phyloP scores from a whole-genome alignment of 2,797 vertebrate genomes.

The Characodon lateralis region DNA sequence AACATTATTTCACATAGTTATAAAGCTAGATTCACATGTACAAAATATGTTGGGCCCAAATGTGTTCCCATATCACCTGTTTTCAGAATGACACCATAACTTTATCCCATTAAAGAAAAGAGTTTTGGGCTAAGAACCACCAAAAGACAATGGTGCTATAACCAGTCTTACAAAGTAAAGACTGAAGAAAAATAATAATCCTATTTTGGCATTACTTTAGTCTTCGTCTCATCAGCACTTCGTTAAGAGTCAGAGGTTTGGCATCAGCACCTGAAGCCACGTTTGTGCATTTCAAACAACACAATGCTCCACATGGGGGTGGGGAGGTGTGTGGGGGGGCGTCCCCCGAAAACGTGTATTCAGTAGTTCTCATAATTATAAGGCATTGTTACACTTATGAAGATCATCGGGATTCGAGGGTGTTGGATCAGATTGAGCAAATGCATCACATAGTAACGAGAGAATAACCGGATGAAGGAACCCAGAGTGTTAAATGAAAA shows the following conservation, averaged over 20 bases:
- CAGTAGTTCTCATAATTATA: slow-evolving; percentile 86
- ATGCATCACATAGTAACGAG: slow-evolving; percentile 69
- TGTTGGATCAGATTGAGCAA: slow-evolving; percentile 81
- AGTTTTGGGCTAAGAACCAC: background rate
- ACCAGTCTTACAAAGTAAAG: background rate
- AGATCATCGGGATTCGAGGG: slow-evolving; percentile 77
- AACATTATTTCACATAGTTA: slow-evolving; percentile 1
- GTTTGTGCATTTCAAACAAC: slow-evolving; percentile 68
- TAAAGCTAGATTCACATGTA: background rate
- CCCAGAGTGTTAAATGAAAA: slow-evolving; percentile 45
- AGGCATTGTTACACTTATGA: slow-evolving; percentile 87
- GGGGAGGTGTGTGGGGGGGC: slow-evolving; percentile 41
- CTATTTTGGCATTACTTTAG: slow-evolving; percentile 3
- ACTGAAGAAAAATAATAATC: background rate
- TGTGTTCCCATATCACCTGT: background rate
- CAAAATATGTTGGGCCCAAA: background rate
- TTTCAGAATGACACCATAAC: background rate
- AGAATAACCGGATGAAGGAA: slow-evolving; percentile 45
- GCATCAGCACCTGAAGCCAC: slow-evolving; percentile 74
- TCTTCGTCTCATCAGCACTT: background rate
- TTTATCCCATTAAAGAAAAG: background rate
- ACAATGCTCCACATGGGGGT: slow-evolving; percentile 64
- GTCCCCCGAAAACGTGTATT: slow-evolving; percentile 73
- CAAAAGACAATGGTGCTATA: background rate
- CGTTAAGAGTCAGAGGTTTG: slow-evolving; percentile 53